A percentile compares a stretch with the other conserved stretches of the same genome.
Evolutionary conservation across 2,113 vertebrate genomes (phyloP).

Genomic region (Saguinus midas): DNA sequence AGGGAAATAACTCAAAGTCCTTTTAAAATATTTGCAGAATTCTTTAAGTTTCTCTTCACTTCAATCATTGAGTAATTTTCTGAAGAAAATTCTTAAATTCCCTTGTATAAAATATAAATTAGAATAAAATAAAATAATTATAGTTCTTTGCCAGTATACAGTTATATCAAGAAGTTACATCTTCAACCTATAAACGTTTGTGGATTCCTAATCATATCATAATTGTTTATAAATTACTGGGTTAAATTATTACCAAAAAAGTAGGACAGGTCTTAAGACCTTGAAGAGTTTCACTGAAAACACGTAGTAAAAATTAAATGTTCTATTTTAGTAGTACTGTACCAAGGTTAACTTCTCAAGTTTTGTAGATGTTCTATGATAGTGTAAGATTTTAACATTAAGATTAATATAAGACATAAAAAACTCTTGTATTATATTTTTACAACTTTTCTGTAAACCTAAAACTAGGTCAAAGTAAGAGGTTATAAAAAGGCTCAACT

Average conservation of each 20-base stretch:
- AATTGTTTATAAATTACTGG: conserved; percentile 10
- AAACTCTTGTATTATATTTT: background rate
- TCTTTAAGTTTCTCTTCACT: conserved; percentile 1
- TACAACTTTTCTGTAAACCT: background rate
- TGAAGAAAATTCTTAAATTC: conserved; percentile 26
- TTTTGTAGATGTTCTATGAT: background rate
- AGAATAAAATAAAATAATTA: background rate
- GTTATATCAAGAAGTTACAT: background rate
- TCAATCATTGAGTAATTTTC: background rate
- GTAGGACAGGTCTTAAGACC: background rate
- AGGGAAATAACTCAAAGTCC: background rate
- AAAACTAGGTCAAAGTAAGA: conserved; percentile 34
- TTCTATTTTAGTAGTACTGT: background rate
- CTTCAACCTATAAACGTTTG: background rate
- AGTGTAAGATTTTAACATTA: background rate
- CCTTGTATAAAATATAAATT: background rate
- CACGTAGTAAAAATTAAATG: conserved; percentile 26
- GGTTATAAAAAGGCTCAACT: background rate
- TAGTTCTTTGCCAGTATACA: background rate
- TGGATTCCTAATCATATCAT: background rate
- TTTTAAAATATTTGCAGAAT: conserved; percentile 31
- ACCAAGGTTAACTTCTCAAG: background rate
- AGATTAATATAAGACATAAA: background rate
- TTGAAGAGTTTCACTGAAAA: background rate
- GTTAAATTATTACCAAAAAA: background rate